phyloP scores from a whole-genome alignment of 92 coral and sea anemone species.

The Porites cylindrica region DNA sequence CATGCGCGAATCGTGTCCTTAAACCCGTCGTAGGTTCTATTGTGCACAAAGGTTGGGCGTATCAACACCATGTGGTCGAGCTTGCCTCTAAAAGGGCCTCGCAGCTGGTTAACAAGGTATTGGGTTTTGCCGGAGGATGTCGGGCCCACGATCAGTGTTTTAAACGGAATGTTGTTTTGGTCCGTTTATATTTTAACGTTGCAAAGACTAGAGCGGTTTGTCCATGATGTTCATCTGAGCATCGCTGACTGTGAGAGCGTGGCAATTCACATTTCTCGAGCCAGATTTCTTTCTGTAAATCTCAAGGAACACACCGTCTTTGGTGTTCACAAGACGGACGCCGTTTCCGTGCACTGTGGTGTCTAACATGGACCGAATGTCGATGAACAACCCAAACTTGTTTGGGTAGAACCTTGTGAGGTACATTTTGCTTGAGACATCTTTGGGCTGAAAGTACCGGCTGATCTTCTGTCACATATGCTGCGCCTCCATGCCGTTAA shows the following conservation, averaged over 20 bases:
- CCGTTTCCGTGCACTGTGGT: background rate
- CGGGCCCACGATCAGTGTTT: conserved; percentile 33
- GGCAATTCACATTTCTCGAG: background rate
- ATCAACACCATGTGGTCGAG: conserved; percentile 14
- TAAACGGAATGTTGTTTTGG: background rate
- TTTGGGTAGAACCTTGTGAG: background rate
- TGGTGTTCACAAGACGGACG: background rate
- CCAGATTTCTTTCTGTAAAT: background rate
- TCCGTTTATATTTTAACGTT: background rate
- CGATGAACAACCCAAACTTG: background rate
- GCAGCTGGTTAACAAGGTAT: background rate
- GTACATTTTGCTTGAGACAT: background rate
- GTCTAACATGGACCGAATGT: background rate
- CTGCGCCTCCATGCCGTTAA: background rate
- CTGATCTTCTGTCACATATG: conserved; percentile 25
- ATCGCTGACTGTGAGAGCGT: background rate
- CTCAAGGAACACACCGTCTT: background rate
- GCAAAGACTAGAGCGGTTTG: background rate
- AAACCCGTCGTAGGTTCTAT: background rate
- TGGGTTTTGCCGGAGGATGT: conserved; percentile 10
- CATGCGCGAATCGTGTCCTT: background rate
- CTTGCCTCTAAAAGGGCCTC: conserved; percentile 13
- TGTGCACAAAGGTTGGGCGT: conserved; percentile 13
- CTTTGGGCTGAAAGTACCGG: background rate
- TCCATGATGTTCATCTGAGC: background rate